phyloP scores from a whole-genome alignment of 2,888 invertebrate species.

The Atherix ibis region DNA sequence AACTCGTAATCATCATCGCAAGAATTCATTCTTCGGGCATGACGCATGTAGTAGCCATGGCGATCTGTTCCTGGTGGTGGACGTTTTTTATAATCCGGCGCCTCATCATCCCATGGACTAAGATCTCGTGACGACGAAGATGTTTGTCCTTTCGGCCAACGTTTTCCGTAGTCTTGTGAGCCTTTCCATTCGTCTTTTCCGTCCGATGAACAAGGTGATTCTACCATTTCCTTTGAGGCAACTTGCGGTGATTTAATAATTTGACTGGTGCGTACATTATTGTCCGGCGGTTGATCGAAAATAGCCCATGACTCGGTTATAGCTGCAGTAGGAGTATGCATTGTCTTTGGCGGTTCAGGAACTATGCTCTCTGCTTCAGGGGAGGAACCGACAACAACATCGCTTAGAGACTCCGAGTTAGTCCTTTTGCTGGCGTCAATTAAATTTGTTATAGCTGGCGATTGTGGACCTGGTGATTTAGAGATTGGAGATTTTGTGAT shows the following conservation, averaged over 20 bases:
- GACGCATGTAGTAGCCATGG: slow-evolving; percentile 37
- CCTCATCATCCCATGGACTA: slow-evolving; percentile 68
- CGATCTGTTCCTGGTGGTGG: slow-evolving; percentile 19
- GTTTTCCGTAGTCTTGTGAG: slow-evolving; percentile 32
- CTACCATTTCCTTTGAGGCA: slow-evolving; percentile 27
- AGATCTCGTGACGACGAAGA: slow-evolving; percentile 61
- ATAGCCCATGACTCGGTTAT: slow-evolving; percentile 42
- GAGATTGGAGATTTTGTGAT: slow-evolving; percentile 12
- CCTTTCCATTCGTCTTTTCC: slow-evolving; percentile 45
- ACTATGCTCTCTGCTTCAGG: slow-evolving; percentile 37
- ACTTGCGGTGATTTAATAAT: slow-evolving; percentile 12
- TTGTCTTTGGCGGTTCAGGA: slow-evolving; percentile 1
- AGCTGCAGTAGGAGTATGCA: slow-evolving; percentile 11
- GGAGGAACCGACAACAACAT: slow-evolving; percentile 46
- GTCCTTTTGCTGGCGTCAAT: slow-evolving; percentile 25
- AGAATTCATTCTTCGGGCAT: slow-evolving; percentile 38
- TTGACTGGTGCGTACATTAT: slow-evolving; percentile 4
- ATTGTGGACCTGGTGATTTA: slow-evolving; percentile 19
- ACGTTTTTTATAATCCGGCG: slow-evolving; percentile 36
- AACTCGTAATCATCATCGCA: slow-evolving; percentile 60
- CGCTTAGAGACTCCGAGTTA: slow-evolving; percentile 45
- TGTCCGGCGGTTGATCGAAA: slow-evolving; percentile 30
- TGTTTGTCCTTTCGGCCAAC: slow-evolving; percentile 43
- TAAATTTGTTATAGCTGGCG: slow-evolving; percentile 33
- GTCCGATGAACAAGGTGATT: slow-evolving; percentile 66